These are phyloP conservation scores for Eriosoma lanigerum DNA, from an alignment of 1,140 invertebrate genomes.

Conservation along the genomic window DNA sequence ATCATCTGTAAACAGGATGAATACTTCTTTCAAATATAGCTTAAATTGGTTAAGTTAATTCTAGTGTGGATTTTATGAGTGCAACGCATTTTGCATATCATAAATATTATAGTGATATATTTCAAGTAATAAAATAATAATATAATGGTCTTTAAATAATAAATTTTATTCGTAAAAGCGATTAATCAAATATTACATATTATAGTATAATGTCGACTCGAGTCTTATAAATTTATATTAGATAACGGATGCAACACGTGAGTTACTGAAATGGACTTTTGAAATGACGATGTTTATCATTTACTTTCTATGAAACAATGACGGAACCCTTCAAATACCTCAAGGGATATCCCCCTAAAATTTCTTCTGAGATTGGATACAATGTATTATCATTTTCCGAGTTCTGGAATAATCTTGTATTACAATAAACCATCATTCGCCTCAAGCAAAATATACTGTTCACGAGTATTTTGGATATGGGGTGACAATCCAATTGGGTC, in stretches of 20 bases:
- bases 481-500: constrained; percentile 12
- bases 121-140: too few relatives aligned
- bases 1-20: too few relatives aligned
- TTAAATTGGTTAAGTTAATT: too few relatives aligned
- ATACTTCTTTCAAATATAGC: too few relatives aligned
- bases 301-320: not conserved
- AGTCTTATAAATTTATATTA: too few relatives aligned
- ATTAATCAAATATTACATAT: too few relatives aligned
- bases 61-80: too few relatives aligned
- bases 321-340: constrained; percentile 9
- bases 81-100: too few relatives aligned
- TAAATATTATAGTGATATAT: too few relatives aligned
- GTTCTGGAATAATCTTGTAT: constrained; percentile 9
- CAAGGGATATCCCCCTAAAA: constrained; percentile 7
- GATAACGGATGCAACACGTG: constrained; percentile 40
- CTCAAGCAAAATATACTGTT: not conserved
- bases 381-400: constrained; percentile 31
- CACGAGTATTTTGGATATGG: not conserved
- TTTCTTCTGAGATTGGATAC: constrained; percentile 16
- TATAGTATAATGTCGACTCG: too few relatives aligned
- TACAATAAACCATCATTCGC: not conserved
- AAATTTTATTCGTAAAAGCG: too few relatives aligned
- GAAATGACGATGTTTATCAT: constrained; percentile 16
- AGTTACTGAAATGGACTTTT: constrained; percentile 6
- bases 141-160: too few relatives aligned